Evolutionary conservation across 2,888 invertebrate genomes (phyloP).

Genomic region (Cremastinae sp.): DNA sequence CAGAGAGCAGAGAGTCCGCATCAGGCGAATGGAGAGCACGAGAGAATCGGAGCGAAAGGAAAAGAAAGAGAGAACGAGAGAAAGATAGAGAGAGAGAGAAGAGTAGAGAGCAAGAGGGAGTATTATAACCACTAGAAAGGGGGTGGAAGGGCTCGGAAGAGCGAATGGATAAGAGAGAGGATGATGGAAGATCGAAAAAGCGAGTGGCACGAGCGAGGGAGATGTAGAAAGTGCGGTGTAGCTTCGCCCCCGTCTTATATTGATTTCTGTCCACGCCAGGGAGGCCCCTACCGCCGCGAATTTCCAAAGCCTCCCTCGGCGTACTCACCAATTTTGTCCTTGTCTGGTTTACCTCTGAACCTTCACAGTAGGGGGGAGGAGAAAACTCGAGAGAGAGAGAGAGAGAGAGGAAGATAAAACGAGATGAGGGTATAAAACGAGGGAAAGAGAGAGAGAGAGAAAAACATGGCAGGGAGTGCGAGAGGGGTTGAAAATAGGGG

Average conservation of each 20-base stretch:
- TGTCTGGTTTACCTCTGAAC: slow-evolving; percentile 52
- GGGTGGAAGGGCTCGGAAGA: slow-evolving; percentile 44
- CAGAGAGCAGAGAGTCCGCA: slow-evolving; percentile 56
- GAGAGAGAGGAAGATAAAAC: slow-evolving; percentile 10
- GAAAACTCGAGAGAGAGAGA: not conserved
- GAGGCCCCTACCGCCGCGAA: slow-evolving; percentile 66
- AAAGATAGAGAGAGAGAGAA: slow-evolving; percentile 34
- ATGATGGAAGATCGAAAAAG: slow-evolving; percentile 20
- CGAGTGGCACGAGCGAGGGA: slow-evolving; percentile 27
- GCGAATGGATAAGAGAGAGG: slow-evolving; percentile 44
- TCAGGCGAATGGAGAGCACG: slow-evolving; percentile 32
- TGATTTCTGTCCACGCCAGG: slow-evolving; percentile 80
- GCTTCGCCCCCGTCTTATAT: slow-evolving; percentile 79
- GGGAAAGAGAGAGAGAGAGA: slow-evolving; percentile 21
- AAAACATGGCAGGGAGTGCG: slow-evolving; percentile 40
- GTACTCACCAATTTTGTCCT: slow-evolving; percentile 47
- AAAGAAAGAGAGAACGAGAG: slow-evolving; percentile 47
- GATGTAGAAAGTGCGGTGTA: slow-evolving; percentile 51
- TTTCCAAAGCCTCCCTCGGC: slow-evolving; percentile 65
- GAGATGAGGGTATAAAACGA: slow-evolving; percentile 37
- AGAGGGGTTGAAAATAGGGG: slow-evolving; percentile 44
- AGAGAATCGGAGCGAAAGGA: slow-evolving; percentile 33
- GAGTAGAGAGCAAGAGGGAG: slow-evolving; percentile 18
- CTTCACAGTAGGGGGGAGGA: slow-evolving; percentile 69
- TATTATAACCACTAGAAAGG: slow-evolving; percentile 25